Evolutionary conservation across 2,888 invertebrate species (phyloP).

Genomic region (Julus scanicus): DNA sequence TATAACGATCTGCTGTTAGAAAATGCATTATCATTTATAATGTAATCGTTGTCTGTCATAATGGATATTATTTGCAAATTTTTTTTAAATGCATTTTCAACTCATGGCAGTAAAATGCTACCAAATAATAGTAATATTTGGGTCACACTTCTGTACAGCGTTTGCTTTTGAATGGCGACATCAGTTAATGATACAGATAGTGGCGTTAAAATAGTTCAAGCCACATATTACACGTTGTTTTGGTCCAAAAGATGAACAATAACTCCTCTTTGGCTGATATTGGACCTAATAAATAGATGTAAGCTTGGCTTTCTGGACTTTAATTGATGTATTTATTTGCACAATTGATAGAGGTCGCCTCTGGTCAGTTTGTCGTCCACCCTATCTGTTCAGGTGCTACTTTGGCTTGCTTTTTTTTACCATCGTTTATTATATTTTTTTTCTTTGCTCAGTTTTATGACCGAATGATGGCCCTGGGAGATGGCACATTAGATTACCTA

Average conservation of each 20-base stretch:
- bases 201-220: not conserved
- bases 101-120: too few relatives aligned
- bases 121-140: not conserved
- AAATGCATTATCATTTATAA: too few relatives aligned
- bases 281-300: not conserved
- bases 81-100: too few relatives aligned
- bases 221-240: not conserved
- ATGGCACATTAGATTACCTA: conserved; percentile 12
- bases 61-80: too few relatives aligned
- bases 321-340: not conserved
- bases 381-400: not conserved
- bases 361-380: not conserved
- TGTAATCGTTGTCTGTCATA: too few relatives aligned
- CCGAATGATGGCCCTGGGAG: conserved; percentile 19
- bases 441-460: conserved; percentile 17
- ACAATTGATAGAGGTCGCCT: conserved; percentile 4
- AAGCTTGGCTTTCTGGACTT: not conserved
- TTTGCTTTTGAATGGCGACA: not conserved
- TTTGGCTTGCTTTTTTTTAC: not conserved
- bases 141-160: not conserved
- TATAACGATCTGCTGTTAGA: too few relatives aligned
- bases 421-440: conserved; percentile 15
- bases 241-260: not conserved
- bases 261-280: not conserved
- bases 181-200: not conserved